Evolutionary conservation across 2,797 vertebrate species (phyloP), one percentile per base, ranked within the genome.

Genomic region (Trematomus bernacchii): DNA sequence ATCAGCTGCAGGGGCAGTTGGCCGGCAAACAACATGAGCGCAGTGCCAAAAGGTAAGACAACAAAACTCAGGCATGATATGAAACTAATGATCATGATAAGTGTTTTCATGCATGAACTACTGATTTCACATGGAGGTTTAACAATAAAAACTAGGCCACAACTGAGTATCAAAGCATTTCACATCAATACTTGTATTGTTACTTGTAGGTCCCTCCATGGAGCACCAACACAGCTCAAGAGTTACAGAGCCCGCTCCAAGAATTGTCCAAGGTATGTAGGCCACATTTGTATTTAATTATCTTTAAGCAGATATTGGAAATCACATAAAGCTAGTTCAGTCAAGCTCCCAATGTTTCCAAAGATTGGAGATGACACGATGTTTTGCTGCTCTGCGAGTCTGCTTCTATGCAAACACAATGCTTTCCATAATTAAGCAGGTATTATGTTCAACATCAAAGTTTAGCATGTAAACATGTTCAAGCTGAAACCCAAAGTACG

Each of bases 1-100:
- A 95, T 95, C 82, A 90, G 94, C 80, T 93, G 96, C 67, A 94
- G 96, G 59, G 94, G 91, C 91, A 96, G 93, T 90, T 97, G 96
- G 96, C 83, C 91, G 0, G 68, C 94, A 40, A 94, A 85, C 64
- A 80, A 81, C 63, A 87, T 95, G 88, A 79, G 89, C 46, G 52
- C 91, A 19, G 93, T 91, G 55, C 91, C 92, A 15, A 96, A 96
- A 94, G 95, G 96, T 96, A 91, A 2, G 52, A 58, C 37, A 13
- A 21, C 5, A 57, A 52, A 66, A 63, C 53, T 10, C 3, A 1
- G 46, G 7, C 3, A 44, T 1, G 7, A 71, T 23, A 73, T 42
- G 47, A 80, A 80, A 75, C 55, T 3, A 62, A 47, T n/a, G 14
- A 54, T n/a, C 4, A 10, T 0, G 15, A 61, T 18, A 2, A 2